Conservation (phyloP, 2,797 vertebrate genomes). For the Cetoscarus ocellatus region DNA sequence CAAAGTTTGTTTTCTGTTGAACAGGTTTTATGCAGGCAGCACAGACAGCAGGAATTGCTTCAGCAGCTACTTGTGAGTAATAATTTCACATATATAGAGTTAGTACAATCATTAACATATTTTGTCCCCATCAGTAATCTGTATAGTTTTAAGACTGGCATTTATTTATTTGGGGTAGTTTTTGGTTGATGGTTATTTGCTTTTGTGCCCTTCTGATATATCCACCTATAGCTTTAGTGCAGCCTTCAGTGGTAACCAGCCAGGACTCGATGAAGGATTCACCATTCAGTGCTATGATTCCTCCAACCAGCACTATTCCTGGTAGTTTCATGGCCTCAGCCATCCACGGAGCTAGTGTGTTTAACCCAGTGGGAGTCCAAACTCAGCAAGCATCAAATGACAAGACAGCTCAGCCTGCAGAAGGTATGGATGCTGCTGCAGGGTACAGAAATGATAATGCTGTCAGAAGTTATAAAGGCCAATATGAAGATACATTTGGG, state of each 20-base stretch:
- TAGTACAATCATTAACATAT: background rate
- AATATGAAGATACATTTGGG: background rate
- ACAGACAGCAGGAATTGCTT: conserved; percentile 84
- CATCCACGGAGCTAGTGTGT: conserved; percentile 88
- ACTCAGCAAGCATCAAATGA: conserved; percentile 73
- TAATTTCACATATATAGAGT: background rate
- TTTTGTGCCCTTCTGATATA: conserved; percentile 23
- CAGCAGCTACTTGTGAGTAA: conserved; percentile 81
- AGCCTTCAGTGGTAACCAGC: conserved; percentile 86
- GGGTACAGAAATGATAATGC: conserved; percentile 68
- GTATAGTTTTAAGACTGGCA: conserved; percentile 2
- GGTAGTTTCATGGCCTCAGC: conserved; percentile 86
- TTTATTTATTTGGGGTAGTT: background rate
- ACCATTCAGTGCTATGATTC: conserved; percentile 89
- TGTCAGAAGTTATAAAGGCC: background rate
- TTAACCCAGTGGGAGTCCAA: conserved; percentile 88
- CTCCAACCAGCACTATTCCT: conserved; percentile 88
- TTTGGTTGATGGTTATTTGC: background rate
- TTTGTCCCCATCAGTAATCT: too few relatives aligned
- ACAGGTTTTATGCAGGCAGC: conserved; percentile 93
- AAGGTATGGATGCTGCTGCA: conserved; percentile 78
- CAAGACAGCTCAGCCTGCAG: conserved; percentile 73
- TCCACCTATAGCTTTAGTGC: conserved; percentile 88
- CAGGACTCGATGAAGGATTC: conserved; percentile 93
- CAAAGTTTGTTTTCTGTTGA: conserved; percentile 6